Evolutionary conservation across 2,113 vertebrate species (phyloP), one percentile per base, ranked within the genome.

Genomic region (Lamprologus ornatipinnis): DNA sequence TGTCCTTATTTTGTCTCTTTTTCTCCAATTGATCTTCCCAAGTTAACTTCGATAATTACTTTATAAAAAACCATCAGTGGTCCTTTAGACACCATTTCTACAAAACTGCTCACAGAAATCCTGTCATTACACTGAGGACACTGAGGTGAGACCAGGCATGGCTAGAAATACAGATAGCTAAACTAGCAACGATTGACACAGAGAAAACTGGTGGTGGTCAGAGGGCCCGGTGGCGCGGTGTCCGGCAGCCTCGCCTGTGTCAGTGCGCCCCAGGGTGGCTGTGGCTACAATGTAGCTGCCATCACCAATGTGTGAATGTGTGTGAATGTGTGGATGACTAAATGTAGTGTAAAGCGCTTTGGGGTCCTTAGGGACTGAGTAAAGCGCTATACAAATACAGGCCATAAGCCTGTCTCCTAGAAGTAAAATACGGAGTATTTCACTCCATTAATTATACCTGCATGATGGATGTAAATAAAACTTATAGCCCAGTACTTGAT

Each of bases 221-320:
- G 53, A 55, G 0, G 21, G 53, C 11, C 11, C 2, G 21, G 53
- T 55, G 53, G 53, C 4, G 6, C 1, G 0, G 53, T 55, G 54
- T 55, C 53, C 11, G 2, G 53, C 53, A 3, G 21, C 53, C 53
- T 55, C 21, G 11, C 21, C 53, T 55, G 0, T 23, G 21, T 55
- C 53, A 13, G 11, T 55, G 21, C 2, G 6, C 21, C 54, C 54
- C 21, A 55, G 54, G 21, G 21, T 26, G 11, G 53, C 21, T 13
- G 53, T 23, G 21, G 6, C 21, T 55, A 55, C 54, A 55, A 4
- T 55, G 54, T 55, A 55, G 54, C 54, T 47, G 49, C 49, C 49
- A 51, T 51, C 49, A 51, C 49, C 49, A n/a, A 1, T 51, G 47
- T 49, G 47, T 49, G 47, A 19, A 49, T 31, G 10, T 53, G 9